phyloP scores from a whole-genome alignment of 2,888 invertebrate species.

The Scaptomyza reducta region DNA sequence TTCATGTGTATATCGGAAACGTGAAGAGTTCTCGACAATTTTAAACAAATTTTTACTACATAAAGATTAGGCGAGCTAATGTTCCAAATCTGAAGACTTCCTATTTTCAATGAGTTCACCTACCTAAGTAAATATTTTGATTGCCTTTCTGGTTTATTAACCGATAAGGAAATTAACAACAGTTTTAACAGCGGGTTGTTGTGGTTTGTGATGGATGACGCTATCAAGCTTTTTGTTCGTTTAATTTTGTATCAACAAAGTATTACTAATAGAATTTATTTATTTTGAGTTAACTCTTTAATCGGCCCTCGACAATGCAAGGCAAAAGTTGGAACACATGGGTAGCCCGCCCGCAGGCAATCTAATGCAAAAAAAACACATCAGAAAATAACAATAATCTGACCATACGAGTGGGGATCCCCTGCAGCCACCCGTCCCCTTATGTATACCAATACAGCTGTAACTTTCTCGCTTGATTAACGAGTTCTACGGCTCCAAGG shows the following conservation, averaged over 20 bases:
- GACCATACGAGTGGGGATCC: constrained; percentile 15
- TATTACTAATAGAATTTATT: not conserved
- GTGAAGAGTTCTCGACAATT: too few relatives aligned
- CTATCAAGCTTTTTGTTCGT: not conserved
- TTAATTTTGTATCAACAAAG: too few relatives aligned
- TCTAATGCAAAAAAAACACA: constrained; percentile 40
- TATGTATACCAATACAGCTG: constrained; percentile 17
- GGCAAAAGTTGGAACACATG: constrained; percentile 22
- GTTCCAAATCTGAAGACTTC: too few relatives aligned
- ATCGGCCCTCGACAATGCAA: constrained; percentile 6
- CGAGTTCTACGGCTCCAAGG: constrained; percentile 77
- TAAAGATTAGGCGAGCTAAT: too few relatives aligned
- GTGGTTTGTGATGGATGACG: not conserved
- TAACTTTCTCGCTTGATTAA: constrained; percentile 82
- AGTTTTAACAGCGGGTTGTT: not conserved
- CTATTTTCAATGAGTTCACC: too few relatives aligned
- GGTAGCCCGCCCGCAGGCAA: constrained; percentile 29
- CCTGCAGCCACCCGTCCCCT: constrained; percentile 14
- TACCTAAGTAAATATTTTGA: not conserved
- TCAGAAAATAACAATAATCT: constrained; percentile 38
- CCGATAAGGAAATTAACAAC: not conserved
- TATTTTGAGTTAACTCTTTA: not conserved
- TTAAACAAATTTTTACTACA: too few relatives aligned
- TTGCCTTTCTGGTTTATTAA: not conserved
- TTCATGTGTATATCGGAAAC: too few relatives aligned